A percentile compares a stretch with the other conserved stretches of the same genome.
Evolutionary conservation across 2,113 vertebrate species (phyloP).

Genomic region (Poeciliopsis occidentalis): DNA sequence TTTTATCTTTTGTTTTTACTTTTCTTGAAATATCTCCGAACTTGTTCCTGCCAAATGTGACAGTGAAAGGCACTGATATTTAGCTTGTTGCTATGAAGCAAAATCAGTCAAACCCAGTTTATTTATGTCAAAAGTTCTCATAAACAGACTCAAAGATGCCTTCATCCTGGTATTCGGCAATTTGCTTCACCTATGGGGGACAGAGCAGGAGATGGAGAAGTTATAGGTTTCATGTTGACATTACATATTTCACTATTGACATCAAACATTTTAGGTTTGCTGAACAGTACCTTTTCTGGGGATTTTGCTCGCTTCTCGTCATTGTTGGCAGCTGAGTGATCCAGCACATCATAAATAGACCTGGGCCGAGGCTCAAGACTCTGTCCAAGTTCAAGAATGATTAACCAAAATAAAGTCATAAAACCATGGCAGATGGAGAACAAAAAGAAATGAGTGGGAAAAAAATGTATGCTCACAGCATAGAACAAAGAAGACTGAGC

Average conservation of each 20-base stretch:
- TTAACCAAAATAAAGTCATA: neutral
- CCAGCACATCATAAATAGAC: constrained; percentile 77
- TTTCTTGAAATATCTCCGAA: neutral
- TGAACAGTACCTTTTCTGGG: constrained; percentile 28
- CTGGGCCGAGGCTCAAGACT: constrained; percentile 58
- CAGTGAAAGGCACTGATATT: constrained; percentile 2
- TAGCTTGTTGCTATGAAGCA: neutral
- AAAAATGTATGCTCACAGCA: constrained; percentile 50
- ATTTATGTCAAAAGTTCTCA: constrained; percentile 71
- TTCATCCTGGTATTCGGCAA: constrained; percentile 40
- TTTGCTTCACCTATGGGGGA: constrained; percentile 48
- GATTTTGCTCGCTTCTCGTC: constrained; percentile 8
- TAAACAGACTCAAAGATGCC: constrained; percentile 74
- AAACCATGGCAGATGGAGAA: neutral
- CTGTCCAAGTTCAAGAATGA: constrained; percentile 53
- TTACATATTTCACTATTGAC: neutral
- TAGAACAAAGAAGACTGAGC: constrained; percentile 60
- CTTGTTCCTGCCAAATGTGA: neutral
- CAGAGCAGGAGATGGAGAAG: constrained; percentile 29
- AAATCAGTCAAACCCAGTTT: neutral
- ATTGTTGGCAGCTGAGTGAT: constrained; percentile 30
- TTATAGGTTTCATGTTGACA: neutral
- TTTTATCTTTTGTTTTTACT: neutral
- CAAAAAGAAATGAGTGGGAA: neutral
- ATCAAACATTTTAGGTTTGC: neutral